These are phyloP conservation scores for Riparia riparia DNA, from an alignment of 2,113 vertebrate genomes.

Conservation along the genomic window DNA sequence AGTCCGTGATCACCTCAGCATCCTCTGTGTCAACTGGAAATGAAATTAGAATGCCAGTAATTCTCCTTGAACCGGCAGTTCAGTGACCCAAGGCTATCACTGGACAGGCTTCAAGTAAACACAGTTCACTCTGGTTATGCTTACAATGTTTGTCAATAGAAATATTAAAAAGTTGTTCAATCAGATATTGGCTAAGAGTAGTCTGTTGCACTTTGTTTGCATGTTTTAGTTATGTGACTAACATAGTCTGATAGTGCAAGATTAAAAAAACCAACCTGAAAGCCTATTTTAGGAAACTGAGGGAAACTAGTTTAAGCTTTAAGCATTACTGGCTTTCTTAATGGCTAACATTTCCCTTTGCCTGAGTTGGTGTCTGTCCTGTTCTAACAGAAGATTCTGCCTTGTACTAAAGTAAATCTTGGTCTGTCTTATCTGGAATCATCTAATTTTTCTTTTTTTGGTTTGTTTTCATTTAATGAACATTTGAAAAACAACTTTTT, in stretches of 20 bases:
- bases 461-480: neutral
- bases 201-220: neutral
- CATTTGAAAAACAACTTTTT: neutral
- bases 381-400: neutral
- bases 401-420: neutral
- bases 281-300: neutral
- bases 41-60: neutral
- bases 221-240: neutral
- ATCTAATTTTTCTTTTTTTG: neutral
- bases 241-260: neutral
- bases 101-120: neutral
- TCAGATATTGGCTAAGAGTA: neutral
- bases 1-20: neutral
- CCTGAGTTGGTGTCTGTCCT: neutral
- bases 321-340: neutral
- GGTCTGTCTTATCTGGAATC: neutral
- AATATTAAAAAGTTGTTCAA: constrained; percentile 61
- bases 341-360: neutral
- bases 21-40: neutral
- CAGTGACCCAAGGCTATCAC: neutral
- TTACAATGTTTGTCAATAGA: constrained; percentile 30
- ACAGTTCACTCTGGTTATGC: constrained; percentile 10
- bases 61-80: neutral
- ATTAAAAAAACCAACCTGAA: neutral
- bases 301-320: neutral